Evolutionary conservation across 2,113 vertebrate genomes (phyloP), one percentile per base, ranked within the genome.

Genomic region (Eubucco bourcierii): DNA sequence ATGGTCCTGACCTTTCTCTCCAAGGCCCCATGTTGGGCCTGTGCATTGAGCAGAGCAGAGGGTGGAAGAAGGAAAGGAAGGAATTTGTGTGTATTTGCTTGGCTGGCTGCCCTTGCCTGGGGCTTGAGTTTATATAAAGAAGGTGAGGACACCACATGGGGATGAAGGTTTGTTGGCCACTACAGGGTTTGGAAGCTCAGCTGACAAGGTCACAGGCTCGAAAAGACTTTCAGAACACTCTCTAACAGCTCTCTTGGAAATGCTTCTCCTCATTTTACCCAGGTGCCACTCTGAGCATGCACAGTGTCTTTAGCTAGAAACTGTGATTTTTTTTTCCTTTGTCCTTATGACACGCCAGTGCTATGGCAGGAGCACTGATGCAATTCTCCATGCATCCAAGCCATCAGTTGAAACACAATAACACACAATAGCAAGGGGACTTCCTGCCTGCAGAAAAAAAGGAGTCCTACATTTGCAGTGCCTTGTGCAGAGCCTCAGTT

Each of bases 1-100:
- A 96, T 95, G 95, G 94, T 53, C 53, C 94, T 96, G 96, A 96
- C 93, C 94, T 96, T 96, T 95, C 80, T 72, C 21, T 95, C 87
- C 90, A 91, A 91, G 93, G 89, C 94, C 89, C 79, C 94, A 80
- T 78, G 87, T 80, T 0, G 84, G 74, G 94, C 31, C 25, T 1
- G 0, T 34, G 84, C 68, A 60, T 7, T 21, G 82, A 78, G 84
- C 52, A 21, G 68, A 76, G 87, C 1, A 0, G 79, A 18, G 75
- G n/a, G 47, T 83, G 80, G 92, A 96, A 87, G 94, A 60, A 77
- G 92, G 70, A 39, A 15, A 92, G 89, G 87, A 87, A 93, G 87
- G 87, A 83, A 88, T 94, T 33, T 58, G 73, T 86, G 73, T 90
- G 4, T 50, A 56, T 72, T 91, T 56, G 39, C 59, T 92, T 94